Percentiles rank a stretch among this genome's conserved stretches.
phyloP scores from a whole-genome alignment of 2,113 vertebrate species.

The Prietella phreatophila region DNA sequence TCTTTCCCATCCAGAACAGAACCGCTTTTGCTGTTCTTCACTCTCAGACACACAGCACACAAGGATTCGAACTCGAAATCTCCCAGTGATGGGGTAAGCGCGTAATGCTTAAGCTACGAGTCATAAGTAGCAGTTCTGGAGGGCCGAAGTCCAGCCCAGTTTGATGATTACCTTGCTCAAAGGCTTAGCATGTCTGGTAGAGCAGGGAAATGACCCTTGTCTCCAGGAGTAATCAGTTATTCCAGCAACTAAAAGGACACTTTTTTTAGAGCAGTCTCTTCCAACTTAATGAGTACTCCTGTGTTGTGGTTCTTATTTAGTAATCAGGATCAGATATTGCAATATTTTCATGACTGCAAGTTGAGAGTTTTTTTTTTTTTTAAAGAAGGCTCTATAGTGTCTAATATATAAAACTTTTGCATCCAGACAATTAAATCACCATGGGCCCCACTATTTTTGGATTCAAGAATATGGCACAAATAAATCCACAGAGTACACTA shows the following conservation, averaged over 20 bases:
- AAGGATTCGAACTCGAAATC: not conserved
- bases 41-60: not conserved
- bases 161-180: not conserved
- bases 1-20: not conserved
- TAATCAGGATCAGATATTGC: too few species aligned
- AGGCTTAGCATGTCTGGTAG: not conserved
- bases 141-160: not conserved
- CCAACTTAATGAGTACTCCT: not conserved
- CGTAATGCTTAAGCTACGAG: not conserved
- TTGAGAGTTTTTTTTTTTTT: not conserved
- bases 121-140: not conserved
- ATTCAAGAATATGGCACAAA: not conserved
- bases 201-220: not conserved
- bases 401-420: not conserved
- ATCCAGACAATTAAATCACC: not conserved
- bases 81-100: not conserved
- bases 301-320: not conserved
- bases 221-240: not conserved
- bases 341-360: not conserved
- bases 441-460: too few species aligned
- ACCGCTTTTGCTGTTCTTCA: not conserved
- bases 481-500: not conserved
- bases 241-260: not conserved
- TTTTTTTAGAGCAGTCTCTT: not conserved
- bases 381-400: not conserved